Conservation (phyloP, 37 sponge, comb jelly and placozoan species). For the Chondrosia reniformis region DNA sequence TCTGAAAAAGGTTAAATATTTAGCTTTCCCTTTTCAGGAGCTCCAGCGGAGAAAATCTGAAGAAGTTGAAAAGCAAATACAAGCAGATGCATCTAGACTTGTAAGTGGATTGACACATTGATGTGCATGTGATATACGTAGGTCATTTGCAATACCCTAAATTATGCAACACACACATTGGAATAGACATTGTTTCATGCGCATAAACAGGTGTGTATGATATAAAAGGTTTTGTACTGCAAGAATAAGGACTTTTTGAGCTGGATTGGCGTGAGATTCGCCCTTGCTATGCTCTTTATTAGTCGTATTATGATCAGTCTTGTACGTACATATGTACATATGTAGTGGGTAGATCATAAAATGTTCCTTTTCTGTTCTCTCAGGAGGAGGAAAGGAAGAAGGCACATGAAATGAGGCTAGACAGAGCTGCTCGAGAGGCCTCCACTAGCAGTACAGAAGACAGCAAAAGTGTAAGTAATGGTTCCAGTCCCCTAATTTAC, state of each 20-base stretch:
- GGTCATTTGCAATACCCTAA: background rate
- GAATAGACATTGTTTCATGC: background rate
- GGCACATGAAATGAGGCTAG: constrained; percentile 10
- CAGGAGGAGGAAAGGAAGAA: constrained; percentile 16
- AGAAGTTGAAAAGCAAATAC: background rate
- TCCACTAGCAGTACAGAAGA: background rate
- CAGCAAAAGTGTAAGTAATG: background rate
- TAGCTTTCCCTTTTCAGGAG: background rate
- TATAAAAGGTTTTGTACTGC: no score
- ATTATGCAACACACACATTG: constrained; percentile 6
- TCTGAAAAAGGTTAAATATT: no score
- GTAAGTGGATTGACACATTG: background rate
- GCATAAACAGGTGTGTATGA: background rate
- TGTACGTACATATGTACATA: no score
- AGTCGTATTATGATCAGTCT: no score
- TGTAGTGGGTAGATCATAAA: no score
- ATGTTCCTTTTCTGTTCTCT: background rate
- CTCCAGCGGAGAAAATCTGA: constrained; percentile 10
- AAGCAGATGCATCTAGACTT: background rate
- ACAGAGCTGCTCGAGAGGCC: background rate
- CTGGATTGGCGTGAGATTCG: no score
- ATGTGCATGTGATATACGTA: background rate
- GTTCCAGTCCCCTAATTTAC: no score
- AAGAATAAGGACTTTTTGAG: no score
- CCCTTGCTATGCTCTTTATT: no score